Evolutionary conservation across 2,797 vertebrate genomes (phyloP).

Genomic region (Galaxias olidus): DNA sequence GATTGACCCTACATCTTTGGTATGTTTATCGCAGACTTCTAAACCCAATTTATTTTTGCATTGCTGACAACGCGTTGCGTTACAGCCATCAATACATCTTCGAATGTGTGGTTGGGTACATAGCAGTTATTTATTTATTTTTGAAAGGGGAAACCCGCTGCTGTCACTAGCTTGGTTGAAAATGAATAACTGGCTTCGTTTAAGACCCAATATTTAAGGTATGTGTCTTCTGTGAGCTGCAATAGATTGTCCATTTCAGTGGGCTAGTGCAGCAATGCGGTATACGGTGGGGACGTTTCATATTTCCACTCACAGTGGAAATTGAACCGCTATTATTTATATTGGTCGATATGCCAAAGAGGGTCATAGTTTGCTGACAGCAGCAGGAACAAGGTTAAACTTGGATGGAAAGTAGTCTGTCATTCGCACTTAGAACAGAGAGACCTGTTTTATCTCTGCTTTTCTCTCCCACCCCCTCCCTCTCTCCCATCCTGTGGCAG

Average conservation of each 20-base stretch:
- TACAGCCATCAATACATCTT: too few relatives aligned
- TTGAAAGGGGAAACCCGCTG: background rate
- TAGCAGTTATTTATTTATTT: background rate
- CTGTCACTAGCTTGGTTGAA: background rate
- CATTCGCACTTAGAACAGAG: conserved; percentile 39
- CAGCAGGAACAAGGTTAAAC: conserved; percentile 64
- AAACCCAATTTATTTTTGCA: too few relatives aligned
- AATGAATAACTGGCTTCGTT: background rate
- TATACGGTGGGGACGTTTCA: conserved; percentile 38
- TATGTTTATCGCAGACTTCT: too few relatives aligned
- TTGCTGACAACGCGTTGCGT: too few relatives aligned
- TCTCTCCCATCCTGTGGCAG: conserved; percentile 30
- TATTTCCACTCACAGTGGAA: conserved; percentile 45
- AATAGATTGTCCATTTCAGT: background rate
- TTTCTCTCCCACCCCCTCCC: background rate
- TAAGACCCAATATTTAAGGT: too few relatives aligned
- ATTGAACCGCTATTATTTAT: conserved; percentile 64
- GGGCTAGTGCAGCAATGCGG: conserved; percentile 53
- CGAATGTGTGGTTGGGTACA: too few relatives aligned
- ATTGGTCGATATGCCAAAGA: conserved; percentile 62
- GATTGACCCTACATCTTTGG: too few relatives aligned
- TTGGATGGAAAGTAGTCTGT: conserved; percentile 37
- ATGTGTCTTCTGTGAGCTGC: background rate
- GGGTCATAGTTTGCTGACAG: conserved; percentile 64
- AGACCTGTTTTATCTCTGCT: background rate